Base-by-base conservation (phyloP, 2,113 vertebrate species). In the Limanda limanda region DNA sequence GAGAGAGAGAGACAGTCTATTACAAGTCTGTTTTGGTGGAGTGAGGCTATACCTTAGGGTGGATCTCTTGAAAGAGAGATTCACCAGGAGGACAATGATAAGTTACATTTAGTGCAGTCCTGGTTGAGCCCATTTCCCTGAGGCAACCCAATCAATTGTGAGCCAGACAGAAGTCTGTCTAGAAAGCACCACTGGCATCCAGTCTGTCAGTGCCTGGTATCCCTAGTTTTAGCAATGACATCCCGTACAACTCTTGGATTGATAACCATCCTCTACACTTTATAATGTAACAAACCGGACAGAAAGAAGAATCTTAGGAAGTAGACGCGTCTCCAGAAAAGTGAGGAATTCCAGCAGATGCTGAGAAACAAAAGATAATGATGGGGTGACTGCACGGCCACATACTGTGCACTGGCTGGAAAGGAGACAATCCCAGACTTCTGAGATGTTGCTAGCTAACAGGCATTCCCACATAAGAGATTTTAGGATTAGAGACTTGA, bases 81-180 rank as follows among this genome's bases (percentile, higher is more conserved):
- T 51, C 51, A 69, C 65, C 73, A 77, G 64, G 76, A 76, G 80
- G 69, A 81, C 78, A 79, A 27, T 79, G 82, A 88, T 71, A 68
- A 88, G 78, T 74, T 83, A 66, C 74, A 73, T n/a, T 23, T 31
- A 31, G 64, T 65, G 64, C 81, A 69, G 79, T 63, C 55, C 69
- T 68, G 60, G 62, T 76, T 4, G 40, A 81, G 71, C 48, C 74
- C 42, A 74, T 86, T 86, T 88, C 86, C 86, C 83, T 47, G 74
- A 89, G 89, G 88, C 79, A 79, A 70, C 77, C 84, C 62, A 79
- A 91, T 92, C 91, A 93, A 92, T 91, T 76, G 74, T 54, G 27
- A 70, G 68, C 68, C 80, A 89, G 92, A 87, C 90, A 79, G 78
- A 82, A 88, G 85, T 88, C 82, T 85, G 84, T 81, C 68, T 67